Evolutionary conservation across 2,888 invertebrate genomes (phyloP).

Genomic region (Nemapogon koenigi): DNA sequence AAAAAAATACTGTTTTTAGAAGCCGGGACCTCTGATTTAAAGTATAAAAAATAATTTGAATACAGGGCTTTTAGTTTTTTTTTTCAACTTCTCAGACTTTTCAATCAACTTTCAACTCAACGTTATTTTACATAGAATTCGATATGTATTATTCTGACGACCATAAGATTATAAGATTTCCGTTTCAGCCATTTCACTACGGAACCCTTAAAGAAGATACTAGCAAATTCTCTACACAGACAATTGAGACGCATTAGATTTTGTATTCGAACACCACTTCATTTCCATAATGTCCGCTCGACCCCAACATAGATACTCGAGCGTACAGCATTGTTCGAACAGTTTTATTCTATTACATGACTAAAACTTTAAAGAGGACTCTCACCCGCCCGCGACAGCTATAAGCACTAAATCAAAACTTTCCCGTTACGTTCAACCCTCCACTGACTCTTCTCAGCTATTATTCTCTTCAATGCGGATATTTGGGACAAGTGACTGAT

Average conservation of each 20-base stretch:
- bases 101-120: no score
- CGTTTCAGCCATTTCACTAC: no score
- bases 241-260: slow-evolving; percentile 38
- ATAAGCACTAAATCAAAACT: slow-evolving; percentile 64
- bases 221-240: no score
- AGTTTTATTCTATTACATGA: slow-evolving; percentile 59
- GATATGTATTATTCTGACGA: no score
- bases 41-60: no score
- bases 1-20: no score
- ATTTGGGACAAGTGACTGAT: slow-evolving; percentile 6
- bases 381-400: slow-evolving; percentile 46
- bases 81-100: no score
- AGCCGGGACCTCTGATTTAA: no score
- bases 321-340: slow-evolving; percentile 46
- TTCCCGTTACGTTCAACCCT: slow-evolving; percentile 23
- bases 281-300: slow-evolving; percentile 33
- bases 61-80: no score
- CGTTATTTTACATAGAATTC: no score
- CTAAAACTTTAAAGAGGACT: slow-evolving; percentile 56
- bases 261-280: slow-evolving; percentile 35
- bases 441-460: slow-evolving; percentile 5
- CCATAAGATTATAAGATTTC: no score
- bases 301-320: slow-evolving; percentile 38
- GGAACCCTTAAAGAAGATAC: no score
- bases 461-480: slow-evolving; percentile 7